phyloP scores from a whole-genome alignment of 2,888 invertebrate genomes.

The Microctonus hyperodae region DNA sequence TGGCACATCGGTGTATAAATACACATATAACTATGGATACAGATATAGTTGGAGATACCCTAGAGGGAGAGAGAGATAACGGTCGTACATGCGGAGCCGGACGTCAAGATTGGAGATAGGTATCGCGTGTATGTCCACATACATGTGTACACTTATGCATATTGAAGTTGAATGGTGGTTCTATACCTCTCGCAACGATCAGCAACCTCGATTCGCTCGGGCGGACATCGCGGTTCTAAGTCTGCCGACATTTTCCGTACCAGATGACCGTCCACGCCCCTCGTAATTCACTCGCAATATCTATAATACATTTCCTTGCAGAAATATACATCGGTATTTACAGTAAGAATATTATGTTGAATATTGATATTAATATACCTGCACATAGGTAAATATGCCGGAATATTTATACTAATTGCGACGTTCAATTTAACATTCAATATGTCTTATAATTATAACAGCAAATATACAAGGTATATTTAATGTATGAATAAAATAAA shows the following conservation, averaged over 20 bases:
- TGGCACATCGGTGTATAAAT: too few relatives aligned
- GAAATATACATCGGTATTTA: too few relatives aligned
- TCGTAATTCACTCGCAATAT: constrained; percentile 26
- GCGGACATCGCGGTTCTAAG: constrained; percentile 28
- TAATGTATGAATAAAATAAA: too few relatives aligned
- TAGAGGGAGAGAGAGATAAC: constrained; percentile 3
- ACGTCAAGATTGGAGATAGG: constrained; percentile 25
- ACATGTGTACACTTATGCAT: not conserved
- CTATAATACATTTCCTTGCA: too few relatives aligned
- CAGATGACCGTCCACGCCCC: constrained; percentile 28
- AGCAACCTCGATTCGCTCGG: constrained; percentile 32
- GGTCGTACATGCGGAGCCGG: constrained; percentile 12
- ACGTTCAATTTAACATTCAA: too few relatives aligned
- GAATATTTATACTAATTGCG: too few relatives aligned
- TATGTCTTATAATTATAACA: too few relatives aligned
- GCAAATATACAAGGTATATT: too few relatives aligned
- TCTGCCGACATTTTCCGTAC: constrained; percentile 30
- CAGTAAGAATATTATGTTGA: too few relatives aligned
- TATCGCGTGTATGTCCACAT: constrained; percentile 21
- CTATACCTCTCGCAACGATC: constrained; percentile 19
- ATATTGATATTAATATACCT: too few relatives aligned
- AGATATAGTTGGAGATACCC: not conserved
- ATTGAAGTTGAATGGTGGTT: constrained; percentile 12
- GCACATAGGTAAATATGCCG: too few relatives aligned
- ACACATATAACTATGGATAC: too few relatives aligned